Base-by-base conservation (phyloP, 2,888 invertebrate genomes). In the Drepana falcataria region DNA sequence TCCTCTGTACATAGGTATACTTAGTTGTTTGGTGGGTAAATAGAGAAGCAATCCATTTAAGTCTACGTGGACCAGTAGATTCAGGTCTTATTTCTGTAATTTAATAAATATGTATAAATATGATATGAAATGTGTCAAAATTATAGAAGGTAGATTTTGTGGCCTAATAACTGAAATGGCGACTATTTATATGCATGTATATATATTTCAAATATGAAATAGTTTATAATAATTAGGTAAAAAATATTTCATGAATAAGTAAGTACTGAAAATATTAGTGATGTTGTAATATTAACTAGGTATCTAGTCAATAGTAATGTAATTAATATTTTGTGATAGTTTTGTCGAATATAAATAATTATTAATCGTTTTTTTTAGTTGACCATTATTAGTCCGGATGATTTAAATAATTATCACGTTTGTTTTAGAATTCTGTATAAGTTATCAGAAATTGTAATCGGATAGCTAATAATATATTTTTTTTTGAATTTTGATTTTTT, bases 51-150 rank as follows among this genome's bases (percentile, higher is more conserved):
- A 66, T 81, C 79, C 70, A 51, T 68, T 58, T 78, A 80, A 79
- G 67, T 78, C 68, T 67, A 69, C 69, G 81, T 78, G 81, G 81
- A 85, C 85, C 86, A 85, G 75, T 83, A 84, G 81, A 55, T 73
- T 78, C 66, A 60, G 83, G 81, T 85, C 83, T 73, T 56, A 73
- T 71, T 77, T 78, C 63, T 69, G 64, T 79, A 44, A 9, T 44
- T 6, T 9, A 44, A 44, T 9, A 44, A 9, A 44, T 44, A 9
- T 3, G 6, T 44, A 44, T 6, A 6, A 7, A 9, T 9, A 9
- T 44, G 1, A 44, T 6, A 37, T 9, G 44, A 44, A 44, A 9
- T 9, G 44, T 44, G 44, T 44, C 1, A 44, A 44, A 44, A 44
- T 44, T 6, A 44, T 44, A 44, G 44, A 3, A 44, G 44, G 2